These are phyloP conservation scores for Carterocephalus palaemon DNA, from an alignment of 2,888 invertebrate species.

Conservation along the genomic window DNA sequence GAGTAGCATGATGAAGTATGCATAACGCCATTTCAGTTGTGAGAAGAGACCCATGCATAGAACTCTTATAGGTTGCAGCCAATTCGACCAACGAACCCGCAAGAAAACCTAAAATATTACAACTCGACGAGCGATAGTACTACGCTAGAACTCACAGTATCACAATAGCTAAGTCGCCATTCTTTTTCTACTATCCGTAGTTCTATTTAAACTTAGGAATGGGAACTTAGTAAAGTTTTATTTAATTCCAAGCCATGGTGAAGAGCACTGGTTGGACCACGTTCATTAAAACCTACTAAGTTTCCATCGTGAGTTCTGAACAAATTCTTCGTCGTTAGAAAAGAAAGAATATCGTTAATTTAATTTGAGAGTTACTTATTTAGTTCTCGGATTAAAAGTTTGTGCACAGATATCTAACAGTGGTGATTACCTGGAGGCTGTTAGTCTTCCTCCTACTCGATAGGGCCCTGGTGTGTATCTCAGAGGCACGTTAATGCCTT, in stretches of 20 bases:
- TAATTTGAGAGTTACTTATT: slow-evolving; percentile 14
- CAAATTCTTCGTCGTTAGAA: slow-evolving; percentile 17
- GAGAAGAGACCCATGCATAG: too few relatives aligned
- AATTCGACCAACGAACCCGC: too few relatives aligned
- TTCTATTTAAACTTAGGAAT: slow-evolving; percentile 43
- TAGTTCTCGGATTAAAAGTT: slow-evolving; percentile 5
- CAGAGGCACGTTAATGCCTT: too few relatives aligned
- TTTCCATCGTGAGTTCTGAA: slow-evolving; percentile 16
- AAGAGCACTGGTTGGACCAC: slow-evolving; percentile 19
- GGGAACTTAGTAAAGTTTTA: slow-evolving; percentile 44
- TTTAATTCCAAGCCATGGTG: slow-evolving; percentile 30
- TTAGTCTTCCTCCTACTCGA: background rate
- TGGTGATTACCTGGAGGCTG: background rate
- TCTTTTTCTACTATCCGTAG: slow-evolving; percentile 41
- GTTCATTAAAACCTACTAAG: slow-evolving; percentile 21
- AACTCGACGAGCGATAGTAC: too few relatives aligned
- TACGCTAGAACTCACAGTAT: slow-evolving; percentile 32
- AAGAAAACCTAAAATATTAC: too few relatives aligned
- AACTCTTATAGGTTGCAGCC: too few relatives aligned
- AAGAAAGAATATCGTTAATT: slow-evolving; percentile 21
- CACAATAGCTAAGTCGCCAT: slow-evolving; percentile 42
- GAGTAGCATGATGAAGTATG: too few relatives aligned
- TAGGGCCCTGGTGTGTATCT: too few relatives aligned
- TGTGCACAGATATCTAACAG: background rate
- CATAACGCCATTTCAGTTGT: too few relatives aligned